Conservation (phyloP, 2,888 invertebrate species). For the Sarcophaga caerulescens region DNA sequence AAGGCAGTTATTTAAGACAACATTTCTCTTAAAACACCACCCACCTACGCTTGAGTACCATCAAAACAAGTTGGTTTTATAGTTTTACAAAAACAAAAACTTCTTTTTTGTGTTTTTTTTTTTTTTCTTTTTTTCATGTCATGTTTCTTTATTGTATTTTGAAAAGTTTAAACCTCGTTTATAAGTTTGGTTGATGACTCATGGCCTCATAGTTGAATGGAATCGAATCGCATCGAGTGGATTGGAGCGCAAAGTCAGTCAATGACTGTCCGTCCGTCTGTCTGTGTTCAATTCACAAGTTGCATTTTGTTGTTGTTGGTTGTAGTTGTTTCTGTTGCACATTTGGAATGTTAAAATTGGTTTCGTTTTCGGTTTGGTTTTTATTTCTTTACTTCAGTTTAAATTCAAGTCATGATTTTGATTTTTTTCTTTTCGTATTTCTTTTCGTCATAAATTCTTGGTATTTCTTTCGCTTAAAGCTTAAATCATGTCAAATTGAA, state of each 20-base stretch:
- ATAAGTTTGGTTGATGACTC: conserved; percentile 46
- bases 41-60: conserved; percentile 10
- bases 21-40: neutral
- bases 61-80: conserved; percentile 15
- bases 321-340: neutral
- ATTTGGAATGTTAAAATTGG: conserved; percentile 12
- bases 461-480: conserved; percentile 25
- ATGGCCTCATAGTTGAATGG: conserved; percentile 11
- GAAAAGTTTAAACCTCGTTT: conserved; percentile 30
- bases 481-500: conserved; percentile 37
- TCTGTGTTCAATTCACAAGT: conserved; percentile 22
- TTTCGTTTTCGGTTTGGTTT: conserved; percentile 31
- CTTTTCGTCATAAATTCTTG: conserved; percentile 31
- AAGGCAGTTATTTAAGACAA: too few species aligned
- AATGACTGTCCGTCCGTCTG: conserved; percentile 5
- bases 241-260: neutral
- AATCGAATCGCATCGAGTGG: too few species aligned
- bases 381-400: conserved; percentile 26
- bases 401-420: conserved; percentile 38
- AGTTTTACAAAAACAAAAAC: neutral
- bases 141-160: conserved; percentile 12
- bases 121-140: neutral
- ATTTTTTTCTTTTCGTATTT: neutral
- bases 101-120: too few species aligned
- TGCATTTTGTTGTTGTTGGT: conserved; percentile 24